Evolutionary conservation across 2,888 invertebrate genomes (phyloP).

Genomic region (Neoitamus cyanurus): DNA sequence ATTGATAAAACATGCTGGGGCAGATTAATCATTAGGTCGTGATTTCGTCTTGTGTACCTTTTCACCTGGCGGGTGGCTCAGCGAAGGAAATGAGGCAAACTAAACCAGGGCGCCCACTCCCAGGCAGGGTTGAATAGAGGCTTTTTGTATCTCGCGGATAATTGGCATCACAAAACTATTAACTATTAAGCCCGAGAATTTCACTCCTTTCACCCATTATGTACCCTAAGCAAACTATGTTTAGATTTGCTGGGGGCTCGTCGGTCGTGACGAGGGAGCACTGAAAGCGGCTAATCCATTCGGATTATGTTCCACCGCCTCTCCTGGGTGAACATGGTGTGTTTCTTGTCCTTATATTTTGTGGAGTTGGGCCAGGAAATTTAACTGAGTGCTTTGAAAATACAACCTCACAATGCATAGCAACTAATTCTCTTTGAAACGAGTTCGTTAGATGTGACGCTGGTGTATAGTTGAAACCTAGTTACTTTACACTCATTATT

Average conservation of each 20-base stretch:
- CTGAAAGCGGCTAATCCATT: not conserved
- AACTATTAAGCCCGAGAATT: not conserved
- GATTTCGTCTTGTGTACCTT: not conserved
- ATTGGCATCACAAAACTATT: not conserved
- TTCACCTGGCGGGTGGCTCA: not conserved
- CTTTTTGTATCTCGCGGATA: not conserved
- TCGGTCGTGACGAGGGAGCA: not conserved
- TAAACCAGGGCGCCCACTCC: not conserved
- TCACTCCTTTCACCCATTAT: not conserved
- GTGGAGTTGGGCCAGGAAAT: not conserved
- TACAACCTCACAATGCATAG: not conserved
- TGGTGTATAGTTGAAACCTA: no score
- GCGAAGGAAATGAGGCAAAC: not conserved
- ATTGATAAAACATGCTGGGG: constrained; percentile 1
- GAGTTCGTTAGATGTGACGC: no score
- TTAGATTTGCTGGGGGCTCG: not conserved
- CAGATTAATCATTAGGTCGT: not conserved
- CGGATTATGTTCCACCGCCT: not conserved
- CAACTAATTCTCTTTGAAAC: not conserved
- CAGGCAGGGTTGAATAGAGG: not conserved
- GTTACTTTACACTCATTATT: no score
- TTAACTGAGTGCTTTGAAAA: not conserved
- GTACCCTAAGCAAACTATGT: not conserved
- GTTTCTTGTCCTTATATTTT: not conserved
- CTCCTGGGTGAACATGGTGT: not conserved